A percentile compares a stretch with the other conserved stretches of the same genome.
Conservation (phyloP, 2,113 vertebrate species). For the Naja naja region DNA sequence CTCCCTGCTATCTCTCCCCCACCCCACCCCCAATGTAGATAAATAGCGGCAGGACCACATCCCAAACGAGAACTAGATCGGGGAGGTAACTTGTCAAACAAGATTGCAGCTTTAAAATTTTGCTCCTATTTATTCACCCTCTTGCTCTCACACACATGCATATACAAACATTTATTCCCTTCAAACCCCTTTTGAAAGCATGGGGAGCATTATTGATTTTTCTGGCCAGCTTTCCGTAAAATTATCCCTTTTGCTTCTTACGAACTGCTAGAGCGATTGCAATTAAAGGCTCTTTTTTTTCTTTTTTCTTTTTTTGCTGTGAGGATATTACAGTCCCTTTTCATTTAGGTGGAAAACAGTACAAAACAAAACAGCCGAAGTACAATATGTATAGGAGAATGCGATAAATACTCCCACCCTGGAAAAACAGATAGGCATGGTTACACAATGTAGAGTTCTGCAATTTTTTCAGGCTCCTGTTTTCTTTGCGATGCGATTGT, state of each 20-base stretch:
- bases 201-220: not conserved
- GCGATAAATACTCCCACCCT: not conserved
- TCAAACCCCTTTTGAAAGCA: not conserved
- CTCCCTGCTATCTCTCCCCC: not conserved
- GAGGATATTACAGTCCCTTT: not conserved
- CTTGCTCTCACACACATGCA: not conserved
- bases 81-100: not conserved
- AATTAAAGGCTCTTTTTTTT: not conserved
- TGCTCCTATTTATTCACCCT: not conserved
- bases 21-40: not conserved
- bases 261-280: not conserved
- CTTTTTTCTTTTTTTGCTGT: not conserved
- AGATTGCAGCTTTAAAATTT: not conserved
- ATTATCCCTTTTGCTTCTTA: not conserved
- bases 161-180: not conserved
- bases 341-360: not conserved
- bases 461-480: not conserved
- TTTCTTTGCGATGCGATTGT: not conserved
- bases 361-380: not conserved
- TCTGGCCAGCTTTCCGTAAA: not conserved
- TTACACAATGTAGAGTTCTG: not conserved
- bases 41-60: slow-evolving; percentile 26
- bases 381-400: not conserved
- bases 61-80: slow-evolving; percentile 5
- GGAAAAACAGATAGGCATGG: not conserved